phyloP scores from a whole-genome alignment of 2,797 vertebrate species.

The Brachyrhaphis roseni region DNA sequence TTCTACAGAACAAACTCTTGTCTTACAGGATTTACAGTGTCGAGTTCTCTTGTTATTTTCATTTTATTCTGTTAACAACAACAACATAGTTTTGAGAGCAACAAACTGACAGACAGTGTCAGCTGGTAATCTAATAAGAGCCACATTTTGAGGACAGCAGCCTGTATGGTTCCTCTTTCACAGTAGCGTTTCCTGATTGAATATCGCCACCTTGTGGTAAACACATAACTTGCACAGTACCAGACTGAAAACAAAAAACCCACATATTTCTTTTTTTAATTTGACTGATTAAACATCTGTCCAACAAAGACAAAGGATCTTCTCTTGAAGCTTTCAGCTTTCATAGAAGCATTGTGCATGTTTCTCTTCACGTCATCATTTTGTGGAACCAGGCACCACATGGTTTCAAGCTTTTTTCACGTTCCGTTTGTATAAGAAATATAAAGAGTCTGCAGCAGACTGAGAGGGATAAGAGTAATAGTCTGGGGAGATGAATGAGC shows the following conservation, averaged over 20 bases:
- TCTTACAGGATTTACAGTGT: neutral
- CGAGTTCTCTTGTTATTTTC: neutral
- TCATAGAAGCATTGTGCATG: neutral
- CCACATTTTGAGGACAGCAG: neutral
- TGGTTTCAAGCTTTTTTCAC: neutral
- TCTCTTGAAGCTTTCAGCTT: constrained; percentile 19
- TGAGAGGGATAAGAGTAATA: constrained; percentile 28
- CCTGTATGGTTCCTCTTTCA: constrained; percentile 16
- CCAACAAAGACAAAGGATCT: neutral
- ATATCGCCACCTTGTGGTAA: constrained; percentile 81
- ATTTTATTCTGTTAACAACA: neutral
- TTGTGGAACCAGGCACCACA: constrained; percentile 7
- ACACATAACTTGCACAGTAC: constrained; percentile 45
- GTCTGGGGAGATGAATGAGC: constrained; percentile 63
- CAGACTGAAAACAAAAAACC: neutral
- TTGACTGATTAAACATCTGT: neutral
- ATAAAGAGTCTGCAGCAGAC: constrained; percentile 16
- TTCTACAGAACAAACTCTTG: neutral
- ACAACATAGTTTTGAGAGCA: constrained; percentile 4
- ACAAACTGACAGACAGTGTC: constrained; percentile 14
- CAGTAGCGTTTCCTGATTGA: constrained; percentile 58
- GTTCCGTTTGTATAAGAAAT: constrained; percentile 23
- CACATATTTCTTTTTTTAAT: neutral
- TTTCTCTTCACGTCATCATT: constrained; percentile 12
- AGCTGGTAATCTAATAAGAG: constrained; percentile 15